phyloP scores from a whole-genome alignment of 2,888 invertebrate species.

The Sepioteuthis lessoniana region DNA sequence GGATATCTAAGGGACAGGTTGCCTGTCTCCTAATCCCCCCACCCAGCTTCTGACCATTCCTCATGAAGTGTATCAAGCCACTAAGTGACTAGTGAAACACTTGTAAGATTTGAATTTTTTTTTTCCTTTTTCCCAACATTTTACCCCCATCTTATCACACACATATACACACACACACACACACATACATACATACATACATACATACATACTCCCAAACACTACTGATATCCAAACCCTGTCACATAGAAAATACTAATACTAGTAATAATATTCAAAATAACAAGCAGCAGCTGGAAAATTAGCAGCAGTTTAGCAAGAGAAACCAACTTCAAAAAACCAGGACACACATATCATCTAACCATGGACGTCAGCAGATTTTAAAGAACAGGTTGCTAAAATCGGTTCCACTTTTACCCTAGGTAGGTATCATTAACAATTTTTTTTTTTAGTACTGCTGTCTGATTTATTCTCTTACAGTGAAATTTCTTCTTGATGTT shows the following conservation, averaged over 20 bases:
- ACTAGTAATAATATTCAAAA: neutral
- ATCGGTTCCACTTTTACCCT: neutral
- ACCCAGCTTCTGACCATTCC: neutral
- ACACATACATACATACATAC: neutral
- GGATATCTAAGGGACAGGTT: conserved; percentile 25
- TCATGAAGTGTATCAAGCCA: neutral
- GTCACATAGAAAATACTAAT: neutral
- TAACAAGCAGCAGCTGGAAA: neutral
- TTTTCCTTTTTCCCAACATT: neutral
- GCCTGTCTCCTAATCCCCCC: neutral
- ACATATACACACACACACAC: neutral
- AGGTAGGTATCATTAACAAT: neutral
- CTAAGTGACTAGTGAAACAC: neutral
- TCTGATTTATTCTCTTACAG: neutral
- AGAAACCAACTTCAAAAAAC: conserved; percentile 11
- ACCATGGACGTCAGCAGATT: conserved; percentile 33
- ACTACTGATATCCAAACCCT: neutral
- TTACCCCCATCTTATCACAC: neutral
- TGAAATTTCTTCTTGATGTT: neutral
- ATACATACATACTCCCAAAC: too few species aligned
- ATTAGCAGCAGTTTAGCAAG: conserved; percentile 17
- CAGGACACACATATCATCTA: conserved; percentile 25
- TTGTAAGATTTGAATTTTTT: neutral
- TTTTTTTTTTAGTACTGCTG: neutral
- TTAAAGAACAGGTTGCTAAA: neutral